Evolutionary conservation across 2,888 invertebrate species (phyloP), one percentile per base, ranked within the genome.

Genomic region (Tetrapedia diversipes): DNA sequence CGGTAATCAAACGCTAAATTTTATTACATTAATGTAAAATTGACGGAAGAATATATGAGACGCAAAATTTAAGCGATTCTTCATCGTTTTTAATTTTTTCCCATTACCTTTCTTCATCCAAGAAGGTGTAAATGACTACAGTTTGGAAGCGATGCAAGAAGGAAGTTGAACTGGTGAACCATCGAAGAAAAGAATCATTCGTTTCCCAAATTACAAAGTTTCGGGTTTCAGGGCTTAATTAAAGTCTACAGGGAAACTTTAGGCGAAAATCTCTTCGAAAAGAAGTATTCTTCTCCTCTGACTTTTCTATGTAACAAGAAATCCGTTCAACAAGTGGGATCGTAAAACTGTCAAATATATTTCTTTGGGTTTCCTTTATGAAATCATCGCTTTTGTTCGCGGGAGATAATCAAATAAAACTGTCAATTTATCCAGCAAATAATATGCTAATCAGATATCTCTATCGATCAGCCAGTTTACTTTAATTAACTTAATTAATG

Each of bases 241-340:
- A 81, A 81, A 83, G 75, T 72, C 84, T 70, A 74, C 60, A 47
- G 81, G 37, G 37, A 27, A 56, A 69, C 54, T 80, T 80, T 49
- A 54, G 54, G 22, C 54, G 59, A 76, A 60, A 82, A 83, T 83
- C 80, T 72, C 68, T 69, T 69, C 61, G 45, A 76, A 61, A 59
- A 75, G 72, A 69, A 70, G 64, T 77, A 53, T 63, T 64, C 77
- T n/a, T 43, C 63, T 41, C 39, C 16, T 32, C 51, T 41, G 69
- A 47, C 70, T 41, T 41, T 54, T 45, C 43, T 34, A 8, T 22
- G 56, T n/a, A 19, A 39, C 19, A 75, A 80, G 75, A 75, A 71
- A 75, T 82, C 66, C 66, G 56, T 82, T 82, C 81, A 81, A 81
- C 81, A 81, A 81, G 81, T 81, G 81, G 80, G 60, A 56, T 67